Conservation (phyloP, 2,888 invertebrate species). For the Linnaemya tessellans region DNA sequence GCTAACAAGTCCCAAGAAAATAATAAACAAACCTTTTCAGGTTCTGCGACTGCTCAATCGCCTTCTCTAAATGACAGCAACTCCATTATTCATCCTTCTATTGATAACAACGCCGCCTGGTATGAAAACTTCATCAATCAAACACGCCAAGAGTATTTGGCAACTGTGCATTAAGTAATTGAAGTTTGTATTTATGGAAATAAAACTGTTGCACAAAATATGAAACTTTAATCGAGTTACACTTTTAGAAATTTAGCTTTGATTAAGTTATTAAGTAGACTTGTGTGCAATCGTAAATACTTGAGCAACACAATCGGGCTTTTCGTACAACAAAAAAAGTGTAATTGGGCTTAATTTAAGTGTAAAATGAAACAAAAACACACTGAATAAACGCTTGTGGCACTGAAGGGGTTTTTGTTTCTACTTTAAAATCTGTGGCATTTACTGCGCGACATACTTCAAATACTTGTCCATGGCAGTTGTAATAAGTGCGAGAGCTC, state of each 20-base stretch:
- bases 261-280: conserved; percentile 12
- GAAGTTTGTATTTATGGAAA: not conserved
- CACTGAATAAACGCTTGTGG: not conserved
- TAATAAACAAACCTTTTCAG: conserved; percentile 74
- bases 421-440: not conserved
- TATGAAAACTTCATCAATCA: conserved; percentile 77
- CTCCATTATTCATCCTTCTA: conserved; percentile 28
- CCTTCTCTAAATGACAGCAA: not conserved
- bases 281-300: not conserved
- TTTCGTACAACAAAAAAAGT: not conserved
- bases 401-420: not conserved
- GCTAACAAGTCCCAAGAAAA: conserved; percentile 74
- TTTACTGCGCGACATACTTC: not conserved
- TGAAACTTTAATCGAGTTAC: not conserved
- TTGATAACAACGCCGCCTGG: conserved; percentile 73
- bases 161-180: conserved; percentile 67
- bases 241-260: conserved; percentile 9
- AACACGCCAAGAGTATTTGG: conserved; percentile 78
- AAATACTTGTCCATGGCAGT: not conserved
- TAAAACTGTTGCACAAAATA: not conserved
- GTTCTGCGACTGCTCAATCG: not conserved
- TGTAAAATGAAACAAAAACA: not conserved
- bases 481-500: not conserved
- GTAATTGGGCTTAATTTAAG: not conserved
- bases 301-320: not conserved